Conservation (phyloP, 2,888 invertebrate species). For the Cryptus armator region DNA sequence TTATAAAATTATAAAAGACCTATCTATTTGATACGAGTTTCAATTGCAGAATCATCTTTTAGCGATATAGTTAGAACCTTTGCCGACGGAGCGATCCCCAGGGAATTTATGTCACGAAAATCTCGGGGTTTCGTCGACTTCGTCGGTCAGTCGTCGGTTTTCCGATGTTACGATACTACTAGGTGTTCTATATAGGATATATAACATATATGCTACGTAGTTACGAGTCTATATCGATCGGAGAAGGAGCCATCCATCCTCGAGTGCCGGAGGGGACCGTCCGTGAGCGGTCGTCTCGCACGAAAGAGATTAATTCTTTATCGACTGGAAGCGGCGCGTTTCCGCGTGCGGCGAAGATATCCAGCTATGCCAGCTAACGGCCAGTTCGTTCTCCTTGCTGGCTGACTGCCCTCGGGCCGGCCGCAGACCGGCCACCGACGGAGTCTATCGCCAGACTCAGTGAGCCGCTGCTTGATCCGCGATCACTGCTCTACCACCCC, state of each 20-base stretch:
- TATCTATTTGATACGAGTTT: neutral
- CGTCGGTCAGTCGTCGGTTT: conserved; percentile 9
- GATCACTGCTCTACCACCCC: conserved; percentile 51
- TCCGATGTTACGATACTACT: conserved; percentile 7
- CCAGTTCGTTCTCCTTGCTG: conserved; percentile 45
- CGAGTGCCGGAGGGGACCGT: conserved; percentile 60
- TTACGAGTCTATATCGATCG: conserved; percentile 54
- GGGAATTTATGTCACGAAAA: neutral
- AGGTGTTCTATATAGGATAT: neutral
- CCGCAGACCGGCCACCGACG: conserved; percentile 51
- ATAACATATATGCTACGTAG: neutral
- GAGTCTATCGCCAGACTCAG: conserved; percentile 27
- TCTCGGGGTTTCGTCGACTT: neutral
- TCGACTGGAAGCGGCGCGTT: conserved; percentile 73
- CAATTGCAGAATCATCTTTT: neutral
- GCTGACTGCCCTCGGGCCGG: conserved; percentile 59
- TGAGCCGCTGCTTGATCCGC: conserved; percentile 40
- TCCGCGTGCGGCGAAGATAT: conserved; percentile 73
- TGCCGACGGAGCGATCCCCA: neutral
- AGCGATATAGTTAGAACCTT: neutral
- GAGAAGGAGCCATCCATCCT: conserved; percentile 62
- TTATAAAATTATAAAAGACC: no score
- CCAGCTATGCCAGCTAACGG: conserved; percentile 45
- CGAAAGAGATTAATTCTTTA: conserved; percentile 69
- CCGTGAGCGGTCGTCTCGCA: conserved; percentile 57